A percentile compares a stretch with the other conserved stretches of the same genome.
Evolutionary conservation across 30 jellyfish, hydroid and myxozoan genomes (phyloP).

Genomic region (Phacellophora camtschatica): DNA sequence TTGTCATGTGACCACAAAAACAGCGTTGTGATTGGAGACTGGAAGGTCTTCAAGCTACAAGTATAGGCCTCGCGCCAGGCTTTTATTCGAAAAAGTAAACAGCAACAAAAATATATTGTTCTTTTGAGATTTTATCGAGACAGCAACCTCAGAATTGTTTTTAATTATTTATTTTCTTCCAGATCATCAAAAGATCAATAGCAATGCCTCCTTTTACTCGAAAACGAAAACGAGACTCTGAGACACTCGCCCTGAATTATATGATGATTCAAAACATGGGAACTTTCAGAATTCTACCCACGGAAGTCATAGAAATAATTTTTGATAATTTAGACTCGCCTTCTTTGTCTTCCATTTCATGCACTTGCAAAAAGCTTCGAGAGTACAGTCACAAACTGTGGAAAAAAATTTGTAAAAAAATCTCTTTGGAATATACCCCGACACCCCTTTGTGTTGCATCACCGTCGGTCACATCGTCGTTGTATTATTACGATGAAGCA

Average conservation of each 20-base stretch:
- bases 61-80: no score
- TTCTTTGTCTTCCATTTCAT: conserved; percentile 48
- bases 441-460: conserved; percentile 59
- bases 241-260: conserved; percentile 40
- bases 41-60: no score
- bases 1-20: no score
- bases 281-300: conserved; percentile 27
- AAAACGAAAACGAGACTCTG: conserved; percentile 62
- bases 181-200: no score
- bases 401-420: conserved; percentile 33
- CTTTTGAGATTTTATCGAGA: no score
- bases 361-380: conserved; percentile 54
- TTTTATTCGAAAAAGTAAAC: no score
- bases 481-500: conserved; percentile 46
- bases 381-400: conserved; percentile 28
- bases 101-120: no score
- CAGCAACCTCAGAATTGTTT: no score
- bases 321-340: conserved; percentile 48
- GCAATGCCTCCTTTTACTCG: conserved; percentile 68
- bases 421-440: conserved; percentile 53
- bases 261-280: conserved; percentile 63
- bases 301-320: conserved; percentile 48
- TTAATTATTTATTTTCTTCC: background rate
- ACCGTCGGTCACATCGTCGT: conserved; percentile 32
- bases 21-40: no score